These are phyloP conservation scores for Pseudorhiza aurosa DNA, from an alignment of 30 jellyfish, hydroid and myxozoan species.

Conservation along the genomic window DNA sequence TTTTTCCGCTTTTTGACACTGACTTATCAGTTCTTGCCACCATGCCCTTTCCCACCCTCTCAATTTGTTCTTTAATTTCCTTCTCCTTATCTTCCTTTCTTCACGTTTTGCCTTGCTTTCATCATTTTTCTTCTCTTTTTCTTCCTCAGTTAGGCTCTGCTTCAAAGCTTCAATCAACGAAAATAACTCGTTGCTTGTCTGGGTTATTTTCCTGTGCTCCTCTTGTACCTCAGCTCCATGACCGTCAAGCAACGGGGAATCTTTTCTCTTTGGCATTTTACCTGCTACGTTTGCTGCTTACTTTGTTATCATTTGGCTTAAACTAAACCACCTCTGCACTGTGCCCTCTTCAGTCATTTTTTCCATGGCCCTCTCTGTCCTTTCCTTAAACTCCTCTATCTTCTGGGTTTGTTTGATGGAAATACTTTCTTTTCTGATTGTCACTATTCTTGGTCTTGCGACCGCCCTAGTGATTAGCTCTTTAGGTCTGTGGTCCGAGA, in stretches of 20 bases:
- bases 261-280: conserved; percentile 4
- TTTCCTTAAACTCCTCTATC: background rate
- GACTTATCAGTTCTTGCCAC: too few relatives aligned
- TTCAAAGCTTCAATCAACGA: background rate
- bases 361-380: conserved; percentile 2
- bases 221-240: background rate
- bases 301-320: background rate
- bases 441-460: background rate
- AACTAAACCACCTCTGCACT: background rate
- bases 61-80: background rate
- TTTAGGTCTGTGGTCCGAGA: background rate
- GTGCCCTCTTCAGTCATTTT: background rate
- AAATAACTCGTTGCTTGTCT: background rate
- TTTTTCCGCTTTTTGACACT: too few relatives aligned
- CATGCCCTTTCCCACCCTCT: too few relatives aligned
- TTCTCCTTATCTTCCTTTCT: background rate
- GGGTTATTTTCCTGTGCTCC: background rate
- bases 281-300: background rate
- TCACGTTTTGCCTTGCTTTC: background rate
- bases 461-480: background rate
- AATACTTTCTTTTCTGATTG: background rate
- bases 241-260: background rate
- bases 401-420: too few relatives aligned
- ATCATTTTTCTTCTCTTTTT: background rate
- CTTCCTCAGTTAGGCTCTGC: background rate